Evolutionary conservation across 2,888 invertebrate species (phyloP).

Genomic region (Seira sanloemensis): DNA sequence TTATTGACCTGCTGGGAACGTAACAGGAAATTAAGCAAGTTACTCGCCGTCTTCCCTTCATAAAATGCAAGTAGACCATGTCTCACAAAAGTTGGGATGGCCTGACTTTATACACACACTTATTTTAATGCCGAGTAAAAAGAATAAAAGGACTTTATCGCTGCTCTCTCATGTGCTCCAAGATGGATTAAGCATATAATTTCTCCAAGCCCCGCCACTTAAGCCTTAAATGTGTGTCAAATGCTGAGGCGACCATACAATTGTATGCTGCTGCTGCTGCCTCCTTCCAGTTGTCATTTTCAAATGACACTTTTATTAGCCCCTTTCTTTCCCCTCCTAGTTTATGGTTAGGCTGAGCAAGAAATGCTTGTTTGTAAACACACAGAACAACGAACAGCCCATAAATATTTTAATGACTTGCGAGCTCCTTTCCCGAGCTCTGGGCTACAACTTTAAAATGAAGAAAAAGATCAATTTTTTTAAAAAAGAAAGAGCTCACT

Average conservation of each 20-base stretch:
- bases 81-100: no score
- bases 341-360: not conserved
- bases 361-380: conserved; percentile 2
- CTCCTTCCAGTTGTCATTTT: not conserved
- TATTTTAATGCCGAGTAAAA: no score
- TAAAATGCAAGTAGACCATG: conserved; percentile 5
- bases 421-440: not conserved
- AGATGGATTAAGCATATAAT: no score
- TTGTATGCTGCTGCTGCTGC: not conserved
- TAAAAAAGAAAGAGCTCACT: not conserved
- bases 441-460: not conserved
- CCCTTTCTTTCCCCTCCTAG: not conserved
- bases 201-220: no score
- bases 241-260: no score
- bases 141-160: no score
- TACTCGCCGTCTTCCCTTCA: not conserved
- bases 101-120: not conserved
- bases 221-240: no score
- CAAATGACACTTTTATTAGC: conserved; percentile 14
- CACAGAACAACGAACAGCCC: not conserved
- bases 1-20: conserved; percentile 22
- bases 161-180: no score
- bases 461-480: not conserved
- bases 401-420: conserved; percentile 13
- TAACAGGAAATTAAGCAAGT: conserved; percentile 24